These are phyloP conservation scores for Synodontis membranacea DNA, from an alignment of 2,113 vertebrate genomes.

Conservation along the genomic window DNA sequence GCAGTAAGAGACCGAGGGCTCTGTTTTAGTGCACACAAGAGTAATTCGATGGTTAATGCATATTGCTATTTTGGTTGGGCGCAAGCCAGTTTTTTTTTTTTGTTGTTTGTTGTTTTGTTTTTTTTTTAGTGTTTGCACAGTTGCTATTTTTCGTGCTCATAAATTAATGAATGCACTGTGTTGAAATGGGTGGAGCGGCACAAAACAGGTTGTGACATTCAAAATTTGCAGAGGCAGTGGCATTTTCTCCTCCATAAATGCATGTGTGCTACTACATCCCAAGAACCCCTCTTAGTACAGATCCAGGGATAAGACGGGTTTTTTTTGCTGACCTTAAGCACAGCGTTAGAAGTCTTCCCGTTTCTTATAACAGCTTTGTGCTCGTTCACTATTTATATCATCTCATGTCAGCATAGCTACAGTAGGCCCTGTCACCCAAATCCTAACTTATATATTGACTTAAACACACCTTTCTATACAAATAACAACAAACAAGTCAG, in stretches of 20 bases:
- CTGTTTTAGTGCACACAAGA: slow-evolving; percentile 10
- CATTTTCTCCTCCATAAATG: background rate
- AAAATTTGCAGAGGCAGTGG: background rate
- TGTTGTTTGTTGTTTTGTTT: too few relatives aligned
- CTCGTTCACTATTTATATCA: background rate
- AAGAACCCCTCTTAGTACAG: background rate
- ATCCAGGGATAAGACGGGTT: background rate
- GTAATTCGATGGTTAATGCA: slow-evolving; percentile 21
- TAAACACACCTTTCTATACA: too few relatives aligned
- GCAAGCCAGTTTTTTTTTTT: background rate
- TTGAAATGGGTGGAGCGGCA: slow-evolving; percentile 1
- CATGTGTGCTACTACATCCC: background rate
- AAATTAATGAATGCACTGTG: background rate
- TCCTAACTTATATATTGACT: background rate
- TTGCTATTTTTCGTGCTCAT: background rate
- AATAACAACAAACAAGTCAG: background rate
- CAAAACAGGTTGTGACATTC: slow-evolving; percentile 5
- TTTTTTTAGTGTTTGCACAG: background rate
- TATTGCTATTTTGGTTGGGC: slow-evolving; percentile 16
- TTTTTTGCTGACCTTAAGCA: slow-evolving; percentile 8
- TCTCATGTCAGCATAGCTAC: background rate
- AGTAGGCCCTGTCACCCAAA: background rate
- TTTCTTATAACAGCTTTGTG: background rate
- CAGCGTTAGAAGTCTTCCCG: background rate
- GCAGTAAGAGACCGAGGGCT: background rate